A percentile compares a stretch with the other conserved stretches of the same genome.
phyloP scores from a whole-genome alignment of 2,797 vertebrate species.

The Halcyon badia region DNA sequence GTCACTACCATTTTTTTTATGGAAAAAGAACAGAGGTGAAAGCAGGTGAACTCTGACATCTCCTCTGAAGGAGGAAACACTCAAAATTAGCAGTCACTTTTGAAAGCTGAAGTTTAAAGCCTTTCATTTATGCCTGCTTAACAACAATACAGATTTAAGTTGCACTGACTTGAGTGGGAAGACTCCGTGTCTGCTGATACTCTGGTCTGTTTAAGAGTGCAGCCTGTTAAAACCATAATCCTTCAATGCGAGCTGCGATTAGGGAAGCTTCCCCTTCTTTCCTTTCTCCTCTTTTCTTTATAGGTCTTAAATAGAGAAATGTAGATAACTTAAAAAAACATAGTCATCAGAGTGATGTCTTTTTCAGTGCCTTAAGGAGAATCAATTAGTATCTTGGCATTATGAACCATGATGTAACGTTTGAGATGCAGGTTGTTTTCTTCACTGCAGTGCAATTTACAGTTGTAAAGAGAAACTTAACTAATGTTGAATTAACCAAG shows the following conservation, averaged over 20 bases:
- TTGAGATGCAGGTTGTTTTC: neutral
- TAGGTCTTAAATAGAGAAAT: neutral
- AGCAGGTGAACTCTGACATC: neutral
- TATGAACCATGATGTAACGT: neutral
- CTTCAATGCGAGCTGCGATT: neutral
- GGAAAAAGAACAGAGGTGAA: neutral
- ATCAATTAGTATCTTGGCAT: neutral
- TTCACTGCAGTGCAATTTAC: neutral
- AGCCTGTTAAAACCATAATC: neutral
- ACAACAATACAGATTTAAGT: neutral
- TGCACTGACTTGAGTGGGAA: neutral
- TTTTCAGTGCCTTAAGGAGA: neutral
- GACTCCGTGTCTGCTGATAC: neutral
- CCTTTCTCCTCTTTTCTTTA: neutral
- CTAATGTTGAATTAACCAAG: constrained; percentile 4
- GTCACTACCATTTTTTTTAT: neutral
- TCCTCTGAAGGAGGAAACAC: neutral
- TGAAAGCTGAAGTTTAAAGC: neutral
- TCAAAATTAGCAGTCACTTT: neutral
- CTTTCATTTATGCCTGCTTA: neutral
- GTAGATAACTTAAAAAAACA: neutral
- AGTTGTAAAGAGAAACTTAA: neutral
- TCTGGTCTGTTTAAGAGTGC: neutral
- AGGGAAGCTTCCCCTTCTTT: neutral
- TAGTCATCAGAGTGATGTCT: neutral